A percentile compares a stretch with the other conserved stretches of the same genome.
phyloP scores from a whole-genome alignment of 1,140 invertebrate species.

The Rhyacophila brunnea region DNA sequence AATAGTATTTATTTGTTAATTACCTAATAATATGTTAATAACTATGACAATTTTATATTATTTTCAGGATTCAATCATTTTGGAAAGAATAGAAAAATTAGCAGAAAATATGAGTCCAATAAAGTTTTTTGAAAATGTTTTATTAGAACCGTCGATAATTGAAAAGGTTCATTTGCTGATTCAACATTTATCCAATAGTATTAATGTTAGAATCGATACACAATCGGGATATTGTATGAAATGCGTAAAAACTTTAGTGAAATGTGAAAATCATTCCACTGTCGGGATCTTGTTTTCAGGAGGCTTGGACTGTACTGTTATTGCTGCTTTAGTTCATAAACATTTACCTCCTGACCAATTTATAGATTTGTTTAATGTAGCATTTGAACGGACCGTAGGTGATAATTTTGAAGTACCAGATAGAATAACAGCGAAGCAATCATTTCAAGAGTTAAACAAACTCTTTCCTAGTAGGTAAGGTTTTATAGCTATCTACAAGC shows the following conservation, averaged over 20 bases:
- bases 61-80: slow-evolving; percentile 45
- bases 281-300: slow-evolving; percentile 91
- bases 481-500: too few relatives aligned
- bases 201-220: slow-evolving; percentile 61
- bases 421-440: slow-evolving; percentile 72
- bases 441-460: slow-evolving; percentile 68
- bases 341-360: slow-evolving; percentile 66
- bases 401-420: slow-evolving; percentile 73
- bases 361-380: slow-evolving; percentile 95
- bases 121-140: slow-evolving; percentile 44
- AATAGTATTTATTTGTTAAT: too few relatives aligned
- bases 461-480: slow-evolving; percentile 63
- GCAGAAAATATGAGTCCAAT: slow-evolving; percentile 37
- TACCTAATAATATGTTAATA: too few relatives aligned
- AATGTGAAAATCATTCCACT: slow-evolving; percentile 63
- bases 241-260: slow-evolving; percentile 52
- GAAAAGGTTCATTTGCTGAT: slow-evolving; percentile 53
- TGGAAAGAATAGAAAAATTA: slow-evolving; percentile 42
- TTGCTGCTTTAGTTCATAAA: slow-evolving; percentile 78
- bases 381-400: slow-evolving; percentile 70
- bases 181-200: slow-evolving; percentile 60
- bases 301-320: slow-evolving; percentile 89
- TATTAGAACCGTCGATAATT: slow-evolving; percentile 43
- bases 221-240: slow-evolving; percentile 67
- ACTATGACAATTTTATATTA: too few relatives aligned